phyloP scores from a whole-genome alignment of 2,797 vertebrate genomes.

The Meriones psammophilus region DNA sequence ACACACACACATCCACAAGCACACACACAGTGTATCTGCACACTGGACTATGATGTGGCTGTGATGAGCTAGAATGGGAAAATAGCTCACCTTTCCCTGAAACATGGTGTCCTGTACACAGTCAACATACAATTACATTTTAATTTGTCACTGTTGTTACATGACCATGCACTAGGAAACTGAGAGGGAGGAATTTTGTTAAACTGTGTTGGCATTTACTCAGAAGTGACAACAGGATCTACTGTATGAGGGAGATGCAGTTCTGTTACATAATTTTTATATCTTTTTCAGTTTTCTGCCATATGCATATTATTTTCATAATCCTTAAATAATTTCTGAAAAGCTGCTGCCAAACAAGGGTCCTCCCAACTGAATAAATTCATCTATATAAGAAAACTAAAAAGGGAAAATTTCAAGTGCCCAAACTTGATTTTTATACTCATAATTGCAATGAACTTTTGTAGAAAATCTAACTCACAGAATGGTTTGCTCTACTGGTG shows the following conservation, averaged over 20 bases:
- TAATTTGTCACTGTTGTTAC: background rate
- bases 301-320: conserved; percentile 27
- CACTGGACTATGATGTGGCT: background rate
- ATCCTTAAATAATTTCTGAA: conserved; percentile 62
- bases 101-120: background rate
- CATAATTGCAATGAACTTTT: background rate
- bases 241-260: background rate
- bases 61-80: background rate
- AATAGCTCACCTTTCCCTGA: background rate
- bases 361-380: conserved; percentile 39
- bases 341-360: background rate
- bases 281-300: conserved; percentile 24
- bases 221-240: background rate
- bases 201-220: conserved; percentile 2
- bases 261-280: conserved; percentile 23
- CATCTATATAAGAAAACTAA: conserved; percentile 33
- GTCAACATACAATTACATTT: background rate
- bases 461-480: conserved; percentile 5
- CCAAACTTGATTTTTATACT: conserved; percentile 10
- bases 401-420: conserved; percentile 42
- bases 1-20: background rate
- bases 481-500: background rate
- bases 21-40: background rate
- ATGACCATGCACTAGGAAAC: background rate
- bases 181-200: background rate